Evolutionary conservation across 2,113 vertebrate species (phyloP).

Genomic region (Sinocyclocheilus anshuiensis): DNA sequence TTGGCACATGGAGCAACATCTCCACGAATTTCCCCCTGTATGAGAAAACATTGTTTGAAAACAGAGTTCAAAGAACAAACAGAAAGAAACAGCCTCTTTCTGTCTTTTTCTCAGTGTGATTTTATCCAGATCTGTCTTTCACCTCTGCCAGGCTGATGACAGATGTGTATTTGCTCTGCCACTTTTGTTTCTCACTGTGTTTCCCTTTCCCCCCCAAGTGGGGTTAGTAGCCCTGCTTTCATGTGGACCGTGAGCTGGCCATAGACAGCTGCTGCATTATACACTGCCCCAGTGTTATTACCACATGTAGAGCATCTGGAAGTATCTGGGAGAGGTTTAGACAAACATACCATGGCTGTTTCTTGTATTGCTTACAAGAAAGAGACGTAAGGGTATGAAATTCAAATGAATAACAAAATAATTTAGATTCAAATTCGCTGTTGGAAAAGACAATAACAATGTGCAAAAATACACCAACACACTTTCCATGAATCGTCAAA

Average conservation of each 20-base stretch:
- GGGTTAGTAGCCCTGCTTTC: constrained; percentile 34
- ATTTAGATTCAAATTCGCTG: background rate
- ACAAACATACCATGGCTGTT: background rate
- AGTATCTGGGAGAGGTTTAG: background rate
- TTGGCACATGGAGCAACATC: constrained; percentile 5
- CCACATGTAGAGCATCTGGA: too few species aligned
- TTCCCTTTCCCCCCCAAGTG: background rate
- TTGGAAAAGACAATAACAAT: background rate
- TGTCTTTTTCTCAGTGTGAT: constrained; percentile 23
- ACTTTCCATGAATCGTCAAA: background rate
- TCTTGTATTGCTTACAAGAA: constrained; percentile 11
- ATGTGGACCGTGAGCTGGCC: background rate
- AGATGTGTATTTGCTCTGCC: constrained; percentile 45
- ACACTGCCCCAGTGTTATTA: too few species aligned
- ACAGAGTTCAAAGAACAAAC: constrained; percentile 28
- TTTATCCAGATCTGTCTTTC: constrained; percentile 38
- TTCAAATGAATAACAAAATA: background rate
- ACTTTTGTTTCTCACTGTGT: constrained; percentile 7
- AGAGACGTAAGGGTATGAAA: too few species aligned
- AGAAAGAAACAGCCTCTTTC: constrained; percentile 10
- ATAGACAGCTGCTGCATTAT: too few species aligned
- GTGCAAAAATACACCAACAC: background rate
- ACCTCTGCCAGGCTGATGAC: constrained; percentile 23
- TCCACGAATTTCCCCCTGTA: background rate
- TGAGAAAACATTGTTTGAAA: constrained; percentile 37